Evolutionary conservation across 1,140 invertebrate genomes (phyloP).

Genomic region (Atta colombica): DNA sequence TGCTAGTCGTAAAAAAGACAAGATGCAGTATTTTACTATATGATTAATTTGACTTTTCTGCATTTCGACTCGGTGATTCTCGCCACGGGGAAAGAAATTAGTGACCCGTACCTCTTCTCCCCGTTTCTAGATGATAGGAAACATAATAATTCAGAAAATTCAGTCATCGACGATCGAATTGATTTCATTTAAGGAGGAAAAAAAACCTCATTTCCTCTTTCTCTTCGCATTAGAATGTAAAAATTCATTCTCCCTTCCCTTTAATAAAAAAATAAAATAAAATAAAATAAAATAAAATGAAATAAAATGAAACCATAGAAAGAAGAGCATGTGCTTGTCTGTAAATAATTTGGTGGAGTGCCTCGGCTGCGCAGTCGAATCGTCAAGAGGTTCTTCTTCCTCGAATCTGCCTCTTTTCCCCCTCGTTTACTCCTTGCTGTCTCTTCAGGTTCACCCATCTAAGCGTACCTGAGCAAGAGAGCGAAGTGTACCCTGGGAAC

Average conservation of each 20-base stretch:
- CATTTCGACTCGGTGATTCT: constrained; percentile 58
- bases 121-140: constrained; percentile 10
- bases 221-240: background rate
- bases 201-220: background rate
- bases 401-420: constrained; percentile 26
- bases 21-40: constrained; percentile 27
- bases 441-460: constrained; percentile 25
- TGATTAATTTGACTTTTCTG: constrained; percentile 65
- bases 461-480: constrained; percentile 44
- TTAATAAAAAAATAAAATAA: background rate
- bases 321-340: constrained; percentile 23
- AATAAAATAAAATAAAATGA: background rate
- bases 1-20: constrained; percentile 59
- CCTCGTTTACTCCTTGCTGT: constrained; percentile 44
- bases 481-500: background rate
- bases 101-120: constrained; percentile 1
- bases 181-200: background rate
- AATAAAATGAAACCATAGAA: constrained; percentile 17
- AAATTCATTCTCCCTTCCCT: constrained; percentile 2
- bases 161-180: background rate
- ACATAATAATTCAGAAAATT: constrained; percentile 45
- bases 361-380: constrained; percentile 45
- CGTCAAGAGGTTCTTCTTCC: constrained; percentile 56
- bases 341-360: constrained; percentile 64
- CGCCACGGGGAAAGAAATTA: constrained; percentile 56